Base-by-base conservation (phyloP, 2,888 invertebrate genomes). In the Lymantria monacha region DNA sequence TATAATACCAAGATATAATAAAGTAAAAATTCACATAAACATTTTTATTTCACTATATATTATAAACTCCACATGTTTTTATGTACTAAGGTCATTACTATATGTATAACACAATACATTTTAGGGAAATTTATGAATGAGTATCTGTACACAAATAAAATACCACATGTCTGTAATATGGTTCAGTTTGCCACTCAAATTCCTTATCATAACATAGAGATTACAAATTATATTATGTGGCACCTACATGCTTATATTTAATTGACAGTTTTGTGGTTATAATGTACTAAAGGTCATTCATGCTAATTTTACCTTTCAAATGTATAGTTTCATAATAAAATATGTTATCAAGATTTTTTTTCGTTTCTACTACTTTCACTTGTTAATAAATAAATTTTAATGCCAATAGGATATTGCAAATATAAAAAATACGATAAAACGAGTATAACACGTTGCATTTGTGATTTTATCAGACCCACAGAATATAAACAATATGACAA, bases 401-500 rank as follows among this genome's bases (percentile, higher is more conserved):
- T 41, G 8, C 5, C 12, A 36, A 5, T 14, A 10, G 22, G 3
- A 33, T 30, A 36, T 33, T 38, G 10, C 10, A 15, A 38, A 22
- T 10, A 9, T 30, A 7, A 13, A 59, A 61, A 49, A 59, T 46
- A 55, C 46, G 42, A 48, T 55, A 53, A 54, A 61, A 57, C 55
- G 43, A 53, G 52, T 46, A 13, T 45, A 55, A 41, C 61, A 64
- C 51, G 55, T 57, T 64, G 52, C 53, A 51, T 54, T 55, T 57
- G 54, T 53, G 50, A 59, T 58, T 67, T 58, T 53, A 60, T 48
- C 46, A 59, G 53, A 42, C 45, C 45, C 41, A 49, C 45, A 22
- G 55, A 66, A 44, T 55, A 61, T 55, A 59, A 60, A 62, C 57
- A 60, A 61, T 49, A 60, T 50, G 57, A 57, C 57, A 61, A 45